phyloP scores from a whole-genome alignment of 2,797 vertebrate genomes.

The Aphelocoma californica region DNA sequence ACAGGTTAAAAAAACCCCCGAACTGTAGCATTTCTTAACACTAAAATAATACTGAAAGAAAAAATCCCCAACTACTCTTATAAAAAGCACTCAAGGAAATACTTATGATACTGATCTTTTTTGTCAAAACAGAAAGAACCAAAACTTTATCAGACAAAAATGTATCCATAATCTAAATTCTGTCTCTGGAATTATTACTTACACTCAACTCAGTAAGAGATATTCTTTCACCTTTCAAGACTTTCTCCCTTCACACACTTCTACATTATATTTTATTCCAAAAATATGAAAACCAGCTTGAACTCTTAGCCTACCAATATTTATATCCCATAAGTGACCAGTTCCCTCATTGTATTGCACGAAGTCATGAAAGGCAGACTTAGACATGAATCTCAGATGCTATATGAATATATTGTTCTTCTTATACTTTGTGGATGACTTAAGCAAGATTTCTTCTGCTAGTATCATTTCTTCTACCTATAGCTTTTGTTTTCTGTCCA shows the following conservation, averaged over 20 bases:
- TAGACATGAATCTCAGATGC: neutral
- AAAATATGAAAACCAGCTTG: neutral
- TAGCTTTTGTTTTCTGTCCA: neutral
- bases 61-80: neutral
- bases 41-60: neutral
- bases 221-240: neutral
- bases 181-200: neutral
- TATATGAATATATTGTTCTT: neutral
- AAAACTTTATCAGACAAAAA: neutral
- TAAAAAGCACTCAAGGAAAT: neutral
- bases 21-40: neutral
- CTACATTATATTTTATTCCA: neutral
- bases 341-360: neutral
- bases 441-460: neutral
- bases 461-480: neutral
- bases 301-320: neutral
- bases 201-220: neutral
- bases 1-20: accelerated
- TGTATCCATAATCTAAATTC: neutral
- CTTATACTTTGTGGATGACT: neutral
- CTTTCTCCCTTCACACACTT: neutral
- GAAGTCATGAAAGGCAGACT: neutral
- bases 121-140: neutral
- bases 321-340: neutral
- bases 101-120: neutral